phyloP scores from a whole-genome alignment of 2,888 invertebrate genomes.

The Ophion costatus region DNA sequence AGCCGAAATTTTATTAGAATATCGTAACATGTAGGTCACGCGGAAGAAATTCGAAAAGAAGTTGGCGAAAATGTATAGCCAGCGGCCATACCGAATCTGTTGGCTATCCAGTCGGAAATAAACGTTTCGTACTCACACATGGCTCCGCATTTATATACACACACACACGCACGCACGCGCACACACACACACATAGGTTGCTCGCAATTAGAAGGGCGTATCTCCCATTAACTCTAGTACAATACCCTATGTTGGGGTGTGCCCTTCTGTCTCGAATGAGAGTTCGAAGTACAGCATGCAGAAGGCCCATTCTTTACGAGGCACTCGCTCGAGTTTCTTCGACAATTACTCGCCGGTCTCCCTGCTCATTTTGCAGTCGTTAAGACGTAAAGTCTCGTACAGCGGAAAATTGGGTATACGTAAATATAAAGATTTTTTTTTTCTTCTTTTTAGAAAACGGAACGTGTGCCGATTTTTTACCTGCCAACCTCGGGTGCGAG shows the following conservation, averaged over 20 bases:
- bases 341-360: slow-evolving; percentile 66
- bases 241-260: not conserved
- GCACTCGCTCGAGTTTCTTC: slow-evolving; percentile 62
- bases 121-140: slow-evolving; percentile 13
- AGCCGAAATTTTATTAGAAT: slow-evolving; percentile 55
- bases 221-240: not conserved
- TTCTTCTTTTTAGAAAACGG: not conserved
- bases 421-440: slow-evolving; percentile 26
- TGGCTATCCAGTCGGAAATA: slow-evolving; percentile 31
- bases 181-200: not conserved
- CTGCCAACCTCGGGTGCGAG: not conserved
- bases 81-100: slow-evolving; percentile 19
- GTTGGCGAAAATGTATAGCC: slow-evolving; percentile 30
- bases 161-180: not conserved
- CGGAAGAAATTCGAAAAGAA: slow-evolving; percentile 39
- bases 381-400: slow-evolving; percentile 65
- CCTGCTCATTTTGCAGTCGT: slow-evolving; percentile 67
- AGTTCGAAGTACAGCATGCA: slow-evolving; percentile 10
- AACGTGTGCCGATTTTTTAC: not conserved
- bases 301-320: slow-evolving; percentile 60
- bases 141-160: slow-evolving; percentile 8
- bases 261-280: slow-evolving; percentile 6
- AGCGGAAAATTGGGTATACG: slow-evolving; percentile 59
- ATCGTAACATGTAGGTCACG: slow-evolving; percentile 40
- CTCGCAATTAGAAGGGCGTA: not conserved